phyloP scores from a whole-genome alignment of 2,797 vertebrate genomes.

The Rhodeus uyekii region DNA sequence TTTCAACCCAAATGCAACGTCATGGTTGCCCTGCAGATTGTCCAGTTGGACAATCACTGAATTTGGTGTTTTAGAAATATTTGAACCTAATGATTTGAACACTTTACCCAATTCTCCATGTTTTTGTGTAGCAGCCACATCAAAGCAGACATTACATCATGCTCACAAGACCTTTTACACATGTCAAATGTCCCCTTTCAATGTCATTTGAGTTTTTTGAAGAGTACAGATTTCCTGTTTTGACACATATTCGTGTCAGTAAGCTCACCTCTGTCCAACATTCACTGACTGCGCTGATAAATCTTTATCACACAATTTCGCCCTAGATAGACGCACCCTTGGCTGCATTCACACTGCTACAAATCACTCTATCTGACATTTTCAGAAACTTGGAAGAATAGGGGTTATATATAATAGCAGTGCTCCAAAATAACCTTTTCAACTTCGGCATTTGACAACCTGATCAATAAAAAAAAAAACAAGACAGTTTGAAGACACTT shows the following conservation, averaged over 20 bases:
- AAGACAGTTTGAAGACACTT: conserved; percentile 1
- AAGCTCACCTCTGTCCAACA: background rate
- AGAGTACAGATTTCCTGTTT: background rate
- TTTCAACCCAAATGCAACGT: conserved; percentile 2
- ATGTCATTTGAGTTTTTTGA: background rate
- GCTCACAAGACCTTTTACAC: background rate
- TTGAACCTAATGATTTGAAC: background rate
- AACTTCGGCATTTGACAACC: background rate
- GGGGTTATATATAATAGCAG: background rate
- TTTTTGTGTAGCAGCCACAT: background rate
- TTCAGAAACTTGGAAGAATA: background rate
- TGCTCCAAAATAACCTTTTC: background rate
- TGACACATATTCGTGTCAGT: background rate
- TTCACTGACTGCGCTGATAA: background rate
- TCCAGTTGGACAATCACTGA: no score
- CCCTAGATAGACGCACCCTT: background rate
- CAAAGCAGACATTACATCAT: background rate
- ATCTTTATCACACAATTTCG: background rate
- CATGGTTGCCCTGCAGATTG: background rate
- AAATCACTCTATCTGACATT: background rate
- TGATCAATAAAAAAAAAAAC: background rate
- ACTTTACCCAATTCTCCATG: background rate
- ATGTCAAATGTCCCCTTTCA: background rate
- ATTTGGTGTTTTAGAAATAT: background rate
- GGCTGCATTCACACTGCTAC: background rate